Evolutionary conservation across 2,888 invertebrate genomes (phyloP), one percentile per base, ranked within the genome.

Genomic region (Epiblema foenella): DNA sequence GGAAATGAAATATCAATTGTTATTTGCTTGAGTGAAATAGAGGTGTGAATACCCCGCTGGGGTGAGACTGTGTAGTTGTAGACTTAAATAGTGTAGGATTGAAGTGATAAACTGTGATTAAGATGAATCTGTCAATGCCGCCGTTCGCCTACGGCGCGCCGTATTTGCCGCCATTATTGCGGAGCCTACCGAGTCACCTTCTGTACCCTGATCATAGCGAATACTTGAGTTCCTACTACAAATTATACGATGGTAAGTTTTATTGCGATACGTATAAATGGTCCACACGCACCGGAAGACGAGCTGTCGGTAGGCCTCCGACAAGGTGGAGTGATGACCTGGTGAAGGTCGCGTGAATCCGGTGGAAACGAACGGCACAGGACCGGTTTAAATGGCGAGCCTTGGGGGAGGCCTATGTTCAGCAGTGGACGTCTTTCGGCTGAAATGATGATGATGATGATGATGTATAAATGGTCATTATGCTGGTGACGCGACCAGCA

Each of bases 171-270:
- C 83, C 90, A 70, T 91, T 87, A 78, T 81, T 89, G 73, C 76
- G 81, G 20, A 78, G 76, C 78, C 81, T 89, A 73, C 76, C 81
- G 20, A 78, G 76, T 33, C 84, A 86, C 0, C 72, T 90, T 1
- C 71, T 90, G 20, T 91, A 87, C 75, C 82, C 87, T 65, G 88
- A 89, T 73, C 85, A 88, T 5, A 75, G 80, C 8, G 88, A 90
- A 29, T 92, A 89, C 77, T 65, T 90, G 9, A 82, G 75, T 68
- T 77, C 83, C 39, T 92, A 89, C 79, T 91, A 89, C 79, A 87
- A 85, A 70, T 79, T 83, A 39, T 92, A 91, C 65, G 90, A 92
- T 83, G 93, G 93, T 93, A 76, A 92, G 92, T 83, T 73, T 29
- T 49, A 12, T 58, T 63, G 33, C 18, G 20, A 12, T 24, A 59